Base-by-base conservation (phyloP, 2,113 vertebrate species). In the Mormyrus lacerda region DNA sequence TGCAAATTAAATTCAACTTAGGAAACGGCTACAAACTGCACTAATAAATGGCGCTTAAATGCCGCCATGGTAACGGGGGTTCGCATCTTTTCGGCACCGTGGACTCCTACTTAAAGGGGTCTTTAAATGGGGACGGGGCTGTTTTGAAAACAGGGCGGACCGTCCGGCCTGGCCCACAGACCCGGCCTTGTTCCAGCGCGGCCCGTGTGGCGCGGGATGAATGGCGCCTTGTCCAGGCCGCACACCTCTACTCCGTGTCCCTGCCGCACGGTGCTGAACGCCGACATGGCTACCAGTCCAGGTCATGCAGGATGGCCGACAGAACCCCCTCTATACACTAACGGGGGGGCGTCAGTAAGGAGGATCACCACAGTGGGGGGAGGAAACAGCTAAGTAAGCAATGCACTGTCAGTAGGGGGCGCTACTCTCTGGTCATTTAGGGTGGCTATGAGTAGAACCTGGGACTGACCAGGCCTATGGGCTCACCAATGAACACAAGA, bases 61-160 rank as follows among this genome's bases (percentile, higher is more conserved):
- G 27, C 47, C 61, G 89, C 90, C 90, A 83, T 15, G 88, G 47
- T 44, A 87, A 90, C 89, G 83, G 88, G 88, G 88, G 89, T 79
- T 90, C 65, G 58, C 50, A 69, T 55, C 48, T 89, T 47, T 35
- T 88, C 90, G 9, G 79, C 13, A 19, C 0, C 27, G 2, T 17
- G 0, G 5, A 7, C 17, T 21, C 44, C 47, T 48, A n/a, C 44
- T 47, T 85, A 42, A 83, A 53, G 44, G 6, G 4, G 7, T 11
- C 50, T 45, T 90, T 53, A 79, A 55, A 90, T 11, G 45, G 13
- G 61, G 39, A 39, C 11, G 35, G 13, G 31, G 45, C 69, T 35
- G 2, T 87, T 91, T 93, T 91, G 24, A 90, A 92, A 92, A 89
- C 76, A 90, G 90, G 93, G 93, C 92, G 91, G 85, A 87, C 31